phyloP scores from a whole-genome alignment of 2,113 vertebrate species.

The Melanostigma gelatinosum region DNA sequence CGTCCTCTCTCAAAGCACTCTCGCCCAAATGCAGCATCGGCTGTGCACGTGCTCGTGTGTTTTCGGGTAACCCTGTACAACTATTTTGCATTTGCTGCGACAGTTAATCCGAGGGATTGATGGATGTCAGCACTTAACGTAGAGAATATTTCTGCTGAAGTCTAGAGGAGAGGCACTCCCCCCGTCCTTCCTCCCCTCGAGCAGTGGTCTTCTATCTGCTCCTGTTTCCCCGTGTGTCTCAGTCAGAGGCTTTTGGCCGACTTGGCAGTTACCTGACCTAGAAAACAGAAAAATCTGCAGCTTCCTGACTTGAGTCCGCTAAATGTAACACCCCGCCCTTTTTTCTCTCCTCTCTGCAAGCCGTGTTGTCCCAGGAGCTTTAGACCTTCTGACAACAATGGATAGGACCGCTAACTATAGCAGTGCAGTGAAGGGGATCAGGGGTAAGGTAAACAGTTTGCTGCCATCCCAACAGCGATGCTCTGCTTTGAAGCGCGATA shows the following conservation, averaged over 20 bases:
- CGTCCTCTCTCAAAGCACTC: slow-evolving; percentile 47
- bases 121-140: slow-evolving; percentile 25
- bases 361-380: slow-evolving; percentile 57
- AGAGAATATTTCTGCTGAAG: slow-evolving; percentile 29
- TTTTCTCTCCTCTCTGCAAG: slow-evolving; percentile 40
- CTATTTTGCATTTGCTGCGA: slow-evolving; percentile 23
- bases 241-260: slow-evolving; percentile 61
- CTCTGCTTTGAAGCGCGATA: slow-evolving; percentile 52
- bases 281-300: slow-evolving; percentile 70
- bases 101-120: slow-evolving; percentile 12
- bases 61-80: slow-evolving; percentile 14
- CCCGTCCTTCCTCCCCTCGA: slow-evolving; percentile 12
- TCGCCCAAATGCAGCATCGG: slow-evolving; percentile 25
- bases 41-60: slow-evolving; percentile 15
- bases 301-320: slow-evolving; percentile 58
- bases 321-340: slow-evolving; percentile 60
- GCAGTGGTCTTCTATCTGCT: slow-evolving; percentile 47
- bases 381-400: slow-evolving; percentile 67
- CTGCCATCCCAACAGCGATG: slow-evolving; percentile 35
- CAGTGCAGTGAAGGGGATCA: slow-evolving; percentile 52
- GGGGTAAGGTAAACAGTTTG: slow-evolving; percentile 55
- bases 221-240: slow-evolving; percentile 40
- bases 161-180: background rate
- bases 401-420: slow-evolving; percentile 77
- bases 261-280: slow-evolving; percentile 79